Conservation (phyloP, 1,140 invertebrate genomes). For the Bombus superbus region DNA sequence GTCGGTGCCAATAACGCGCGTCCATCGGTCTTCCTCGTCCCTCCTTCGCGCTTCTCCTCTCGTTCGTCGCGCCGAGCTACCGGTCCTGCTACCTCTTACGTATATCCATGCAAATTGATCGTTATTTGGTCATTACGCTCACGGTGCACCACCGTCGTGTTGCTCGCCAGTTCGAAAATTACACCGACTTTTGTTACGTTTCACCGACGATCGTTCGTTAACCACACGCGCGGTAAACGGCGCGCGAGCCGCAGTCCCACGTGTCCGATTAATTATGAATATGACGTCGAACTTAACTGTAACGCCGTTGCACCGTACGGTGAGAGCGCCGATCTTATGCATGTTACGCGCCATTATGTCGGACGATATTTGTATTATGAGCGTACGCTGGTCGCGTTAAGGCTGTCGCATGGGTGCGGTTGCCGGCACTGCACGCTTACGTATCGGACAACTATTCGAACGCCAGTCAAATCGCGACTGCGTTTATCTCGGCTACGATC, state of each 20-base stretch:
- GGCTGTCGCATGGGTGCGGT: constrained; percentile 48
- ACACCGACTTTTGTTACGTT: constrained; percentile 43
- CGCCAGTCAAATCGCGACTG: not conserved
- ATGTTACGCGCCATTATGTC: constrained; percentile 58
- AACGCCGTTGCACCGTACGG: constrained; percentile 44
- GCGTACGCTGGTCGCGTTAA: constrained; percentile 14
- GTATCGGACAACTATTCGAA: constrained; percentile 27
- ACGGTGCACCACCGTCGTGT: constrained; percentile 8
- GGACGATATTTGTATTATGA: constrained; percentile 53
- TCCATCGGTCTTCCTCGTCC: constrained; percentile 1
- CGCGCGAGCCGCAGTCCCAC: not conserved
- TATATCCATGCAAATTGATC: constrained; percentile 67
- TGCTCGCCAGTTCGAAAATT: constrained; percentile 36
- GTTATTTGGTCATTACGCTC: constrained; percentile 60
- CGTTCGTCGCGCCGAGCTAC: constrained; percentile 30
- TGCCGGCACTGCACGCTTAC: constrained; percentile 9
- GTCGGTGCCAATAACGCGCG: constrained; percentile 16
- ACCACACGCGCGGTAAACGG: not conserved
- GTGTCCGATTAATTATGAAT: constrained; percentile 62
- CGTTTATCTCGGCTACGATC: not conserved
- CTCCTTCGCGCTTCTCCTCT: not conserved
- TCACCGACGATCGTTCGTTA: constrained; percentile 24
- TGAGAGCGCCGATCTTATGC: constrained; percentile 35
- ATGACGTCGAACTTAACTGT: constrained; percentile 56
- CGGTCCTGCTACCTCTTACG: constrained; percentile 35